A percentile compares a stretch with the other conserved stretches of the same genome.
phyloP scores from a whole-genome alignment of 2,888 invertebrate genomes.

The Synergus laeviventris region DNA sequence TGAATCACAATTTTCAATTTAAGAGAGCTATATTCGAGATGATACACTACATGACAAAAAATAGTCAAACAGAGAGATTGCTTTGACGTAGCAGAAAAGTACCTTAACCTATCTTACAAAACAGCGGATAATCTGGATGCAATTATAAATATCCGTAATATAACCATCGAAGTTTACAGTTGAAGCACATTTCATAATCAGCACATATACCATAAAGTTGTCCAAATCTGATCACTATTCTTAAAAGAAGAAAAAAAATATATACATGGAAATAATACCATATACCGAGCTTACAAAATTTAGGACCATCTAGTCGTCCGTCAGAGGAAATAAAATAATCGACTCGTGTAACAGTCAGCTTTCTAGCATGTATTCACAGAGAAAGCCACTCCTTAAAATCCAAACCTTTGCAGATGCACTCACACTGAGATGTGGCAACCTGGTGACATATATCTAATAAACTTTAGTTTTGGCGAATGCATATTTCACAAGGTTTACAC shows the following conservation, averaged over 20 bases:
- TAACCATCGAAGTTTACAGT: no score
- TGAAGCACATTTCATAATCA: no score
- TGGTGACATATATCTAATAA: conserved; percentile 40
- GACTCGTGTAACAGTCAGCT: background rate
- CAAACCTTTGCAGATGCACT: background rate
- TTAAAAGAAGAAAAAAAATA: background rate
- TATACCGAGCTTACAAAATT: background rate
- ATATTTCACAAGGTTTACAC: conserved; percentile 43
- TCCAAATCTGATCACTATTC: background rate
- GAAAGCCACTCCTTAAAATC: background rate
- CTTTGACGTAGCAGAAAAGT: no score
- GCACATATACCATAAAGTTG: background rate
- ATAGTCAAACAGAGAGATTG: no score
- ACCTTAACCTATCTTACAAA: no score
- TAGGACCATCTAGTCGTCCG: background rate
- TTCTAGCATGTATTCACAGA: background rate
- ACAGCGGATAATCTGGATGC: no score
- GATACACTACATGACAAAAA: no score
- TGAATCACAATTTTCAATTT: no score
- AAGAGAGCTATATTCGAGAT: no score
- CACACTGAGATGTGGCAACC: background rate
- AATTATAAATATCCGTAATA: no score
- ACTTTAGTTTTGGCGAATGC: conserved; percentile 42
- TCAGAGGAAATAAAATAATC: background rate
- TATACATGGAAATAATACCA: background rate